phyloP scores from a whole-genome alignment of 2,888 invertebrate species.

The Melikaiella ostensackeni region DNA sequence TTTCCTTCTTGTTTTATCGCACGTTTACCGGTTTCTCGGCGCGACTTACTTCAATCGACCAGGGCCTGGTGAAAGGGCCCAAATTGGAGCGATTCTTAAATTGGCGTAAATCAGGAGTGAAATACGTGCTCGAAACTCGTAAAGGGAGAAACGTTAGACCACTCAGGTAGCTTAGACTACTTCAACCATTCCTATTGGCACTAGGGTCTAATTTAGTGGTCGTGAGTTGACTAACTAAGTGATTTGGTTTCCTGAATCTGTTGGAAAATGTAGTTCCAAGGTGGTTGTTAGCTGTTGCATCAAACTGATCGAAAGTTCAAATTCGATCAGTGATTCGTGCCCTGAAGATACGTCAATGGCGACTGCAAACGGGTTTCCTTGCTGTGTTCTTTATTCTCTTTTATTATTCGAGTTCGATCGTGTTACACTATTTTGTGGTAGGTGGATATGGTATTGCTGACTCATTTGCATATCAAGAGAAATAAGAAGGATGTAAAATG shows the following conservation, averaged over 20 bases:
- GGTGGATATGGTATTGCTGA: conserved; percentile 10
- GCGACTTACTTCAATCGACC: not conserved
- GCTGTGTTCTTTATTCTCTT: not conserved
- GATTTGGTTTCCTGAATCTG: conserved; percentile 20
- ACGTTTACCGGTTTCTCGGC: not conserved
- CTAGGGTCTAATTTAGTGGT: conserved; percentile 6
- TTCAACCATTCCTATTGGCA: not conserved
- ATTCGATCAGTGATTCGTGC: not conserved
- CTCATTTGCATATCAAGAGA: conserved; percentile 16
- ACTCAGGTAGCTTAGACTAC: conserved; percentile 12
- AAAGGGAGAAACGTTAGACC: not conserved
- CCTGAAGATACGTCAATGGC: conserved; percentile 10
- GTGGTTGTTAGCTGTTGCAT: conserved; percentile 20
- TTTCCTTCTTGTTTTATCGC: not conserved
- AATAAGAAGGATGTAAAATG: conserved; percentile 2
- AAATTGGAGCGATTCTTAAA: conserved; percentile 6
- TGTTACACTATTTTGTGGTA: conserved; percentile 22
- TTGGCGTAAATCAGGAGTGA: conserved; percentile 1
- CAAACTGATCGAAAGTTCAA: conserved; percentile 29
- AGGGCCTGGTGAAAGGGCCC: not conserved
- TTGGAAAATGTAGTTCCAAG: not conserved
- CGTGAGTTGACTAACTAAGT: conserved; percentile 36
- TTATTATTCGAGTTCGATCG: conserved; percentile 22
- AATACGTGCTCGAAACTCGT: conserved; percentile 17
- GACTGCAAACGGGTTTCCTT: conserved; percentile 5